Conservation (phyloP, 2,113 vertebrate genomes). For the Oostethus manadensis region DNA sequence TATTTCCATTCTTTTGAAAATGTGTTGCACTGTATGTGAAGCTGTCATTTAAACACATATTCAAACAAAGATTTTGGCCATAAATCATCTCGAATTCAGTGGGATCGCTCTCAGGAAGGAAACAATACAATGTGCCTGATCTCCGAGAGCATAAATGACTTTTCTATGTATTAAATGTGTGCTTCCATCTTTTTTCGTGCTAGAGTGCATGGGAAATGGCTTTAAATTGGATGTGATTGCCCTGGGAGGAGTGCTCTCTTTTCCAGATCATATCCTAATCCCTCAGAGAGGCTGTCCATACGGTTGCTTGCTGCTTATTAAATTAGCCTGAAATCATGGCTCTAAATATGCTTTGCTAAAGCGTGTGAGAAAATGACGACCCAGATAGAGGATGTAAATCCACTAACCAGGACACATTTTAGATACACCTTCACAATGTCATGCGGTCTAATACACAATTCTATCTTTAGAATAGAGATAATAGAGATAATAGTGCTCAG, state of each 20-base stretch:
- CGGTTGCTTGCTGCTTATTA: constrained; percentile 68
- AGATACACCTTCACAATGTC: not conserved
- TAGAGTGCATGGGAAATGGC: constrained; percentile 60
- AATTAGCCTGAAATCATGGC: constrained; percentile 64
- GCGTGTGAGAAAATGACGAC: constrained; percentile 56
- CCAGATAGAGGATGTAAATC: constrained; percentile 23
- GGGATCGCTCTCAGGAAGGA: no score
- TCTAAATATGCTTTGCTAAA: constrained; percentile 48
- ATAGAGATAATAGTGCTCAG: no score
- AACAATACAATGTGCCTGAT: not conserved
- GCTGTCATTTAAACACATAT: constrained; percentile 45
- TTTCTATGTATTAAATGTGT: constrained; percentile 35
- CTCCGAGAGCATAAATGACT: constrained; percentile 20
- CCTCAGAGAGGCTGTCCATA: constrained; percentile 68
- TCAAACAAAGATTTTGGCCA: no score
- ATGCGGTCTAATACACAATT: no score
- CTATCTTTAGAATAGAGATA: no score
- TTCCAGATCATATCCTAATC: constrained; percentile 71
- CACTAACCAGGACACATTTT: not conserved
- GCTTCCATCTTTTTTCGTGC: constrained; percentile 52
- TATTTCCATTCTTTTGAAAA: no score
- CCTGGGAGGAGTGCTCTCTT: constrained; percentile 62
- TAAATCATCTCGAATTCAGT: no score
- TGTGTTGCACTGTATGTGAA: no score
- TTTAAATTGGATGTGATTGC: constrained; percentile 71